Evolutionary conservation across 2,888 invertebrate species (phyloP).

Genomic region (Sesamia inferens): DNA sequence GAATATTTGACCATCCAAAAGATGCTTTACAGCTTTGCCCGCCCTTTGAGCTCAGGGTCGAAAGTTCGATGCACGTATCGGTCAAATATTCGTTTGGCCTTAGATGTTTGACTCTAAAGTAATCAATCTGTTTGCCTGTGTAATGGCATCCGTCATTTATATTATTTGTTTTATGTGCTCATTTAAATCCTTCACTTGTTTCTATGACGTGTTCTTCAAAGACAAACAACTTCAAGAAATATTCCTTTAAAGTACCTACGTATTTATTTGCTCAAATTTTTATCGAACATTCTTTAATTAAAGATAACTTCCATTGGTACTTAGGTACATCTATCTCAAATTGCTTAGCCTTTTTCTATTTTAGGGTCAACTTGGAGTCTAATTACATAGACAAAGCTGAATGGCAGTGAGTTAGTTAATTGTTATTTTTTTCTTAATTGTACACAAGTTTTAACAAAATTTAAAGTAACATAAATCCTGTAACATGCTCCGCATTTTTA

Average conservation of each 20-base stretch:
- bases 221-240: neutral
- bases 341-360: too few relatives aligned
- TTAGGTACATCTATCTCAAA: too few relatives aligned
- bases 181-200: conserved; percentile 30
- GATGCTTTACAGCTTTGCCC: conserved; percentile 19
- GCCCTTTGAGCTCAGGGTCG: conserved; percentile 15
- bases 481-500: too few relatives aligned
- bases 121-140: conserved; percentile 38
- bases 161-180: conserved; percentile 15
- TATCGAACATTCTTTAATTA: neutral
- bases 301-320: too few relatives aligned
- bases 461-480: too few relatives aligned
- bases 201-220: neutral
- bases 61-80: conserved; percentile 30
- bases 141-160: conserved; percentile 35
- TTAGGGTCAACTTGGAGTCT: too few relatives aligned
- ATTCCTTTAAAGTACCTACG: neutral
- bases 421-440: too few relatives aligned
- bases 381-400: too few relatives aligned
- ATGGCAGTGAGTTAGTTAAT: too few relatives aligned
- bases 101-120: conserved; percentile 18
- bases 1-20: conserved; percentile 16
- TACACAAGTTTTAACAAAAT: too few relatives aligned
- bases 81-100: conserved; percentile 52
- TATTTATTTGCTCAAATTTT: too few relatives aligned